Conservation (phyloP, 2,888 invertebrate genomes). For the Diabrotica balteata region DNA sequence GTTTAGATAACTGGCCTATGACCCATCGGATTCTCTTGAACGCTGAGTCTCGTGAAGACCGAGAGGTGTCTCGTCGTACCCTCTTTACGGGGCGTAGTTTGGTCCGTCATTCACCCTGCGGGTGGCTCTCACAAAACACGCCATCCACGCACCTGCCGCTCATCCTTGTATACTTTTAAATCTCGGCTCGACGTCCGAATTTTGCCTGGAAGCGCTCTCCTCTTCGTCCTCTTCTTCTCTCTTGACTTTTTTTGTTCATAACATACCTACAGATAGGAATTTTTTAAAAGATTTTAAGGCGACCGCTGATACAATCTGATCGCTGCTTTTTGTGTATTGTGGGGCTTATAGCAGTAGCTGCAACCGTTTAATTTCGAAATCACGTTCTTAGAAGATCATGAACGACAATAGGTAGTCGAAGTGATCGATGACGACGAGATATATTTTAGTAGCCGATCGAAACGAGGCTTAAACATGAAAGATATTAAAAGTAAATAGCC, state of each 20-base stretch:
- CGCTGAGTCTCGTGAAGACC: slow-evolving; percentile 27
- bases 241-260: slow-evolving; percentile 29
- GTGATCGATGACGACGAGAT: too few relatives aligned
- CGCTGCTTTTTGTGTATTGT: slow-evolving; percentile 7
- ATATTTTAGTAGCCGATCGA: too few relatives aligned
- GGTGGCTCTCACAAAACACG: slow-evolving; percentile 49
- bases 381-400: not conserved
- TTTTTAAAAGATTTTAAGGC: slow-evolving; percentile 26
- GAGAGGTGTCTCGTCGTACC: slow-evolving; percentile 42
- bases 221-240: slow-evolving; percentile 26
- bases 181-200: slow-evolving; percentile 35
- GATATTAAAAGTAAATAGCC: too few relatives aligned
- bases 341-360: slow-evolving; percentile 12
- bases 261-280: slow-evolving; percentile 34
- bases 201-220: slow-evolving; percentile 31
- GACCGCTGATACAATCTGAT: slow-evolving; percentile 21
- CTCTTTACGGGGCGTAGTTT: slow-evolving; percentile 47
- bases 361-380: slow-evolving; percentile 12
- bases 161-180: slow-evolving; percentile 31
- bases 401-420: too few relatives aligned
- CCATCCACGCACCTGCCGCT: slow-evolving; percentile 48
- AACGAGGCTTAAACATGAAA: too few relatives aligned
- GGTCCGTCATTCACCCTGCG: slow-evolving; percentile 49
- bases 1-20: not conserved
- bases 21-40: not conserved